Conservation (phyloP, 2,888 invertebrate genomes). For the Drosophila anomelani region DNA sequence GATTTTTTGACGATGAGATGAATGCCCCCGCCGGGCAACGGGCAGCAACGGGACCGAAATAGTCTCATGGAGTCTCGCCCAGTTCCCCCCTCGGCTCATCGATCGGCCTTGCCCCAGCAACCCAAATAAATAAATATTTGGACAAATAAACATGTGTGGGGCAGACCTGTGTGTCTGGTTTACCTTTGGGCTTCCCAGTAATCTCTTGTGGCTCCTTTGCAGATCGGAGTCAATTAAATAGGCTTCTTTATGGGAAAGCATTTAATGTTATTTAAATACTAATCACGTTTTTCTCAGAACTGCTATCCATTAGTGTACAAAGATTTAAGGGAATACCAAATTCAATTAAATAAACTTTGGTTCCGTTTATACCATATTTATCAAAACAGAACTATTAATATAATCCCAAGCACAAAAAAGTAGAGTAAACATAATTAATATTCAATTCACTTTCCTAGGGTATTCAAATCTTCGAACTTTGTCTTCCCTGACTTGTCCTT, state of each 20-base stretch:
- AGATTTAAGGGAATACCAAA: not conserved
- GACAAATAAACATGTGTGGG: slow-evolving; percentile 58
- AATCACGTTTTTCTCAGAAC: not conserved
- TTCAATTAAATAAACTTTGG: not conserved
- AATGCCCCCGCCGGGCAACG: slow-evolving; percentile 39
- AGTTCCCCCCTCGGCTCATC: slow-evolving; percentile 18
- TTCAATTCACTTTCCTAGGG: not conserved
- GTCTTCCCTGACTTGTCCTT: slow-evolving; percentile 16
- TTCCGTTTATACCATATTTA: not conserved
- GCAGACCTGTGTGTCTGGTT: slow-evolving; percentile 29
- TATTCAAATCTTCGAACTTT: not conserved
- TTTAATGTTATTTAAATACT: slow-evolving; percentile 1
- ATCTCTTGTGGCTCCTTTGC: slow-evolving; percentile 11
- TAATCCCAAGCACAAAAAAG: too few species aligned
- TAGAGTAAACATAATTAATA: not conserved
- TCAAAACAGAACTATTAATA: not conserved
- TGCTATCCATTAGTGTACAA: not conserved
- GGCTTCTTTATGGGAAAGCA: slow-evolving; percentile 2
- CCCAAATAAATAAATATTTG: slow-evolving; percentile 71
- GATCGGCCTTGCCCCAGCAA: slow-evolving; percentile 61
- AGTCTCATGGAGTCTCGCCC: slow-evolving; percentile 46
- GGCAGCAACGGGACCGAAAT: slow-evolving; percentile 31
- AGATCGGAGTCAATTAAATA: slow-evolving; percentile 12
- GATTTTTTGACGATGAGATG: slow-evolving; percentile 42
- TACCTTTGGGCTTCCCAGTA: slow-evolving; percentile 17